phyloP scores from a whole-genome alignment of 2,888 invertebrate species.

The Idaea biselata region DNA sequence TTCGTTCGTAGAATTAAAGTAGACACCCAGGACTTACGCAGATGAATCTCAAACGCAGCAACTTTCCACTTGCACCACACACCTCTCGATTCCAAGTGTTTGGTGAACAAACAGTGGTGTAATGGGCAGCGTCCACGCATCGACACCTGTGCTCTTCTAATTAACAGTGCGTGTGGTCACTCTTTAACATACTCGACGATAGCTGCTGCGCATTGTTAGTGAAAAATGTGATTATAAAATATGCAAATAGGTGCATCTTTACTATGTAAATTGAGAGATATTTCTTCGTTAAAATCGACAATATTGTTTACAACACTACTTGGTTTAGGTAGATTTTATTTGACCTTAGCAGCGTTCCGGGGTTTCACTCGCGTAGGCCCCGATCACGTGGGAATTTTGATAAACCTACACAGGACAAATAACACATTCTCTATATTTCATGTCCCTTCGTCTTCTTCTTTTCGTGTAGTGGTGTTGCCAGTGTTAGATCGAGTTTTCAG shows the following conservation, averaged over 20 bases:
- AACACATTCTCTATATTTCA: no score
- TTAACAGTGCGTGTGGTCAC: constrained; percentile 44
- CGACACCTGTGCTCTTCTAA: constrained; percentile 43
- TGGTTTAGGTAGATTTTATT: no score
- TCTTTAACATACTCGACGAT: constrained; percentile 1
- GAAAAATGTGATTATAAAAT: constrained; percentile 1
- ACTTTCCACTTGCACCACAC: neutral
- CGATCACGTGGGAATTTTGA: no score
- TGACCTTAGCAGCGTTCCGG: no score
- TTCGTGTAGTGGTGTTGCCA: no score
- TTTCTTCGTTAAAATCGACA: neutral
- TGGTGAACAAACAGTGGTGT: constrained; percentile 45
- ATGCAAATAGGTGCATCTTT: neutral
- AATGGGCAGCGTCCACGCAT: constrained; percentile 33
- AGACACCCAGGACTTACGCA: no score
- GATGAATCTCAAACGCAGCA: neutral
- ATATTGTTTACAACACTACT: neutral
- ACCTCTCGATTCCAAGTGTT: constrained; percentile 21
- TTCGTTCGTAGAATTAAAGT: no score
- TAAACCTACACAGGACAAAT: no score
- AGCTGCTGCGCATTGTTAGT: constrained; percentile 1
- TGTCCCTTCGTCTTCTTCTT: no score
- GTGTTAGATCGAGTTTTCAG: no score
- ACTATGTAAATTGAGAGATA: neutral
- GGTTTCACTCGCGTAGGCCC: no score